Evolutionary conservation across 2,113 vertebrate genomes (phyloP).

Genomic region (Gopherus evgoodei): DNA sequence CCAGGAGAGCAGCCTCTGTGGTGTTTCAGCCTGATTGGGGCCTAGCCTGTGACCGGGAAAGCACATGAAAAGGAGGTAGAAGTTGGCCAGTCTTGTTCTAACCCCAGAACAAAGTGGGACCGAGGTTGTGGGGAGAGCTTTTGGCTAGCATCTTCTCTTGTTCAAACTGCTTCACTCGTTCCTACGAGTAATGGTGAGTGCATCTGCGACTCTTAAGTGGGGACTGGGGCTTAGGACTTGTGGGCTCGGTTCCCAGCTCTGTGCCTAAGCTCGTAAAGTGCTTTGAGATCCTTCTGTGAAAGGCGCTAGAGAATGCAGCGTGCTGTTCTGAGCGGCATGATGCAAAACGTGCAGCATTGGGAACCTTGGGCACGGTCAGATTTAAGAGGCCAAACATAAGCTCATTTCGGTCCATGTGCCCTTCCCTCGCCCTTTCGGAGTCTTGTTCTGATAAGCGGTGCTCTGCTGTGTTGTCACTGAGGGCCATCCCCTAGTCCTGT

Average conservation of each 20-base stretch:
- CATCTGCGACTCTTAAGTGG: not conserved
- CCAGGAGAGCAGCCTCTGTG: not conserved
- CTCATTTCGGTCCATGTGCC: not conserved
- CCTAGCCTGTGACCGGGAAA: not conserved
- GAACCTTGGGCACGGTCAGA: not conserved
- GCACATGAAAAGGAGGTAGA: not conserved
- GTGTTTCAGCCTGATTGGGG: not conserved
- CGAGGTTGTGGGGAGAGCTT: not conserved
- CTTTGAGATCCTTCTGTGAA: not conserved
- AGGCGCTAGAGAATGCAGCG: not conserved
- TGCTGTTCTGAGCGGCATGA: not conserved
- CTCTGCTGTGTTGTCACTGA: not conserved
- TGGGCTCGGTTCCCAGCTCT: not conserved
- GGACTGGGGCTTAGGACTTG: not conserved
- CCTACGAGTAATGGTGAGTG: not conserved
- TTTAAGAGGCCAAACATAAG: not conserved
- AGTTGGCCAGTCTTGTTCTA: not conserved
- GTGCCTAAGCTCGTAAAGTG: not conserved
- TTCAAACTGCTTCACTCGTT: not conserved
- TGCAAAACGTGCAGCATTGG: not conserved
- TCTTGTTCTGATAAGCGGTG: not conserved
- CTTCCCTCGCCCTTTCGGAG: not conserved
- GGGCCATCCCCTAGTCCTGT: no score
- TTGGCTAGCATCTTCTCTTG: not conserved
- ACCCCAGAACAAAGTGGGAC: not conserved